Conservation (phyloP, 2,888 invertebrate genomes). For the Nycteola revayana region DNA sequence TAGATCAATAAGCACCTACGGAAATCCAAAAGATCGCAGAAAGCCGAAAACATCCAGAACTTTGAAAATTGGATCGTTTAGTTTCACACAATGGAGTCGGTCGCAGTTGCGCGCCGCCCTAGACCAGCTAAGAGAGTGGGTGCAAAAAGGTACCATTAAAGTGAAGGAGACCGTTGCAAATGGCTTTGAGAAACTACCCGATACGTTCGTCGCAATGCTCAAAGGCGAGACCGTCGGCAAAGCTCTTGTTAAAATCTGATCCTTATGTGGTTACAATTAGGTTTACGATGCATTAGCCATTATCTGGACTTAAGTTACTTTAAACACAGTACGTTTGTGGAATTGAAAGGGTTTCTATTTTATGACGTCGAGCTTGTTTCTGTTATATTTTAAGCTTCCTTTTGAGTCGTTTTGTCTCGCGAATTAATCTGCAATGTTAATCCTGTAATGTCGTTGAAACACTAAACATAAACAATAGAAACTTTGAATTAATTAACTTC, state of each 20-base stretch:
- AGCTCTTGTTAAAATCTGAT: conserved; percentile 43
- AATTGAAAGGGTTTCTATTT: conserved; percentile 19
- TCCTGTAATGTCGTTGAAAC: conserved; percentile 1
- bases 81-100: conserved; percentile 48
- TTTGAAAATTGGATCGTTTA: conserved; percentile 38
- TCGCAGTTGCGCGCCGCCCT: conserved; percentile 32
- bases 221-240: conserved; percentile 43
- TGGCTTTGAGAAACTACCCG: conserved; percentile 47
- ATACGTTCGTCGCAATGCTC: conserved; percentile 36
- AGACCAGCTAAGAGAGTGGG: conserved; percentile 40
- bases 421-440: conserved; percentile 5
- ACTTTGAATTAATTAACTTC: background rate
- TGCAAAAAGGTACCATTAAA: conserved; percentile 40
- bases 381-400: background rate
- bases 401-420: conserved; percentile 5
- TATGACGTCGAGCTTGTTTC: conserved; percentile 13
- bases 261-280: conserved; percentile 18
- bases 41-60: conserved; percentile 19
- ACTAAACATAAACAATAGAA: conserved; percentile 1
- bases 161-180: conserved; percentile 43
- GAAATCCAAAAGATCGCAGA: conserved; percentile 10
- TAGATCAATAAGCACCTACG: conserved; percentile 83
- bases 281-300: conserved; percentile 7
- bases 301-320: conserved; percentile 1
- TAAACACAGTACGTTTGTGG: conserved; percentile 4